Percentiles rank a stretch among this genome's conserved stretches.
These are phyloP conservation scores for Drosophila kuntzei DNA, from an alignment of 2,888 invertebrate genomes.

Conservation along the genomic window DNA sequence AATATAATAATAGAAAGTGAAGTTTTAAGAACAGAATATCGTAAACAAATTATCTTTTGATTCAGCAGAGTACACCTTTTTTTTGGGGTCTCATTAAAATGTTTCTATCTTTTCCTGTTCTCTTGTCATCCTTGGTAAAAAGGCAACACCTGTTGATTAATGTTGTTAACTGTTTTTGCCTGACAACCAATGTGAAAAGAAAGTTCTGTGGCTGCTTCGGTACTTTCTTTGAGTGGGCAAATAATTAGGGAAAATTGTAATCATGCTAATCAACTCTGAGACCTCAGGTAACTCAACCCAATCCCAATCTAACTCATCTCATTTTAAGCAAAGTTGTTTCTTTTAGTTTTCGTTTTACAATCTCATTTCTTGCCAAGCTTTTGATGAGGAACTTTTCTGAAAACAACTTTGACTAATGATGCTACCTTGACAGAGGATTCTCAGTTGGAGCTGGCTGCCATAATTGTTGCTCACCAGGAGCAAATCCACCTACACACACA, in stretches of 20 bases:
- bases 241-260: slow-evolving; percentile 65
- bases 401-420: slow-evolving; percentile 68
- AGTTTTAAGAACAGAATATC: background rate
- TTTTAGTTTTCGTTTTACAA: slow-evolving; percentile 12
- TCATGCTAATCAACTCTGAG: slow-evolving; percentile 62
- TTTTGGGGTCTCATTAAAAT: slow-evolving; percentile 12
- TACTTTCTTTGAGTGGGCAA: slow-evolving; percentile 37
- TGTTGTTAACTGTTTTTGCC: slow-evolving; percentile 25
- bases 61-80: background rate
- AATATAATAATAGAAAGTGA: slow-evolving; percentile 4
- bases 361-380: slow-evolving; percentile 43
- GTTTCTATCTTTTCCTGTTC: background rate
- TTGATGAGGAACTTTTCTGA: slow-evolving; percentile 40
- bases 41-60: background rate
- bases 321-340: slow-evolving; percentile 10
- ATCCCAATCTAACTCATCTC: slow-evolving; percentile 10
- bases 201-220: slow-evolving; percentile 31
- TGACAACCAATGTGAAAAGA: background rate
- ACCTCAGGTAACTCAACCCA: slow-evolving; percentile 14
- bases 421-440: slow-evolving; percentile 41
- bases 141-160: slow-evolving; percentile 53
- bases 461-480: slow-evolving; percentile 41
- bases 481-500: slow-evolving; percentile 2
- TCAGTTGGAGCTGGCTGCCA: slow-evolving; percentile 8
- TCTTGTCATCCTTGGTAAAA: slow-evolving; percentile 18